Base-by-base conservation (phyloP, 1,140 invertebrate species). In the Chironomus tepperi region DNA sequence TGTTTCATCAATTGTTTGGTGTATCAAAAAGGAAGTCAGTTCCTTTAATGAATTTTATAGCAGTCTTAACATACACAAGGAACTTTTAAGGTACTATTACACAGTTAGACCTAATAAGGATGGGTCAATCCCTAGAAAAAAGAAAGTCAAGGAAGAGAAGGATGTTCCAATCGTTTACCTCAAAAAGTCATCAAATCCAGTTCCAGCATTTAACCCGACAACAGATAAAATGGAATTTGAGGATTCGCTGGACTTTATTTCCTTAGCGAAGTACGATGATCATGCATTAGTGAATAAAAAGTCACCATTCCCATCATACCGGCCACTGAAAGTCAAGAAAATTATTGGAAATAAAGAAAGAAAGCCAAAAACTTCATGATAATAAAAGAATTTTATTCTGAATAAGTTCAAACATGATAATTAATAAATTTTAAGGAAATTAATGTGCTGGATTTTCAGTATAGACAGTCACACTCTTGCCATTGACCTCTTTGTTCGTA, bases 301-400 rank as follows among this genome's bases (percentile, higher is more conserved):
- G 8, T 70, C 65, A 70, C 19, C 65, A 2, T 10, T 70, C 15
- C 65, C 65, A 70, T 9, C 19, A 0, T 70, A 70, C 19, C 65
- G 65, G 7, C 65, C 65, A 70, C 16, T 70, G 9, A 70, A 70
- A 21, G 19, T 70, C 19, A 70, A 70, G n/a, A 70, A 70, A 70
- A 70, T 21, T 18, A 19, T 70, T 3, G 65, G 65, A n/a, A 70
- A 70, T 21, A 18, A 18, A 70, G 9, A 18, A 6, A 18, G 65
- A 70, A 70, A 21, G 65, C 0, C 16, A 6, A 70, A 70, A 70
- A 70, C 19, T 21, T 15, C 16, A 57, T 12, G 7, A 19, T 70
- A n/a, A 19, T 21, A 70, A 70, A 70, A 19, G 18, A 67, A 67
- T 7, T 70, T 70, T 18, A 70, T 18, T 67, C n/a, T n/a, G 7